These are phyloP conservation scores for Aldabrachelys gigantea DNA, from an alignment of 2,113 vertebrate genomes.

Conservation along the genomic window DNA sequence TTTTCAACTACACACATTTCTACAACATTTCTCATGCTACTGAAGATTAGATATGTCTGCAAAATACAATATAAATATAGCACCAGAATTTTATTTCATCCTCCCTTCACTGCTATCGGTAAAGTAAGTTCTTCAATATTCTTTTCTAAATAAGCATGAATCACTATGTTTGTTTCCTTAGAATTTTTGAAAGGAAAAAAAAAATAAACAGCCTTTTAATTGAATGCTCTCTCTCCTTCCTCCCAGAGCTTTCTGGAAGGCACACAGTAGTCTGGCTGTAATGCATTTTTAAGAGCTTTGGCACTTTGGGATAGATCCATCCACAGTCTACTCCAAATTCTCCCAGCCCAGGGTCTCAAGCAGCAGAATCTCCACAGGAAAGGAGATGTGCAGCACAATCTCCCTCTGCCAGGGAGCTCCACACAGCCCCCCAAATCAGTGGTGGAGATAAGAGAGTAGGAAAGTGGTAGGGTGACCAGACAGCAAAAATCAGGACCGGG, in stretches of 20 bases:
- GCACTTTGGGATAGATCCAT: slow-evolving; percentile 38
- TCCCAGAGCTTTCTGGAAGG: slow-evolving; percentile 40
- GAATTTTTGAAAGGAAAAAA: slow-evolving; percentile 14
- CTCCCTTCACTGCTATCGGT: slow-evolving; percentile 57
- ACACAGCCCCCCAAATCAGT: fast-evolving
- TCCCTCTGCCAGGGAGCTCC: not conserved
- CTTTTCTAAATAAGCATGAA: slow-evolving; percentile 56
- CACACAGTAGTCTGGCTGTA: slow-evolving; percentile 15
- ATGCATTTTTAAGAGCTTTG: slow-evolving; percentile 32
- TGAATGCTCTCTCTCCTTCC: slow-evolving; percentile 21
- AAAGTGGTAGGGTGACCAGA: not conserved
- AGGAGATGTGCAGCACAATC: not conserved
- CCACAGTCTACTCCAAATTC: slow-evolving; percentile 1
- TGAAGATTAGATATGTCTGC: slow-evolving; percentile 73
- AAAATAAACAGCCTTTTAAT: slow-evolving; percentile 48
- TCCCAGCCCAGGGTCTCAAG: not conserved
- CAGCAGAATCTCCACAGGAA: not conserved
- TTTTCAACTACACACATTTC: slow-evolving; percentile 69
- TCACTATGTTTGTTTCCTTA: slow-evolving; percentile 17
- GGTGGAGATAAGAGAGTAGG: not conserved
- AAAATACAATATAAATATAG: slow-evolving; percentile 74
- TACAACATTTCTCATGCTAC: slow-evolving; percentile 70
- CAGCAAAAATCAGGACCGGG: not conserved
- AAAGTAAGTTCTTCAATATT: slow-evolving; percentile 66
- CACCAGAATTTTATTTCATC: slow-evolving; percentile 71